A percentile compares a stretch with the other conserved stretches of the same genome.
Conservation (phyloP, 2,797 vertebrate species). For the Psittacula echo region DNA sequence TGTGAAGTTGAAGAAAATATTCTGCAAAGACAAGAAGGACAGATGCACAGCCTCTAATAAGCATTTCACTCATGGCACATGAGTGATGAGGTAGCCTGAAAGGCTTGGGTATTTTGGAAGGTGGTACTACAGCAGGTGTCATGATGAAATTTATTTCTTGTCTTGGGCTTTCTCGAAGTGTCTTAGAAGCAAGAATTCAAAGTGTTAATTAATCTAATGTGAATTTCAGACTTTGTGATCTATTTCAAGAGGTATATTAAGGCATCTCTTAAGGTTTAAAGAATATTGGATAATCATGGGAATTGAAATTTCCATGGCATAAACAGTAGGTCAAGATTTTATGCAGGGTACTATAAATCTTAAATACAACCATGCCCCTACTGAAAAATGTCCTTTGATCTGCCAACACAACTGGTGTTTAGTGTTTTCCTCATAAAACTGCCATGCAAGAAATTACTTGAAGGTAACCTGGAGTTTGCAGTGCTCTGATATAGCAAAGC, state of each 20-base stretch:
- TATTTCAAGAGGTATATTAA: neutral
- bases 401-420: neutral
- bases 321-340: constrained; percentile 11
- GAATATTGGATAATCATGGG: neutral
- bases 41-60: neutral
- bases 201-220: constrained; percentile 22
- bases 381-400: constrained; percentile 26
- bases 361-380: neutral
- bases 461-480: neutral
- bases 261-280: constrained; percentile 13
- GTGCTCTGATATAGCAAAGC: neutral
- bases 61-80: neutral
- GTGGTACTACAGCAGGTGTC: neutral
- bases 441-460: neutral
- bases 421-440: neutral
- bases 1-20: neutral
- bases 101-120: constrained; percentile 33
- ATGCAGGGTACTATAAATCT: neutral
- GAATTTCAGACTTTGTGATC: constrained; percentile 16
- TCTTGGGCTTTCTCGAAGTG: neutral
- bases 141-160: constrained; percentile 21
- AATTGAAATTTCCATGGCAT: constrained; percentile 31
- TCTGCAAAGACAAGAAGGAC: constrained; percentile 1
- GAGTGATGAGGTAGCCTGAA: constrained; percentile 23
- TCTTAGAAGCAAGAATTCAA: neutral